Conservation (phyloP, 2,888 invertebrate species). For the Melikaiella ostensackeni region DNA sequence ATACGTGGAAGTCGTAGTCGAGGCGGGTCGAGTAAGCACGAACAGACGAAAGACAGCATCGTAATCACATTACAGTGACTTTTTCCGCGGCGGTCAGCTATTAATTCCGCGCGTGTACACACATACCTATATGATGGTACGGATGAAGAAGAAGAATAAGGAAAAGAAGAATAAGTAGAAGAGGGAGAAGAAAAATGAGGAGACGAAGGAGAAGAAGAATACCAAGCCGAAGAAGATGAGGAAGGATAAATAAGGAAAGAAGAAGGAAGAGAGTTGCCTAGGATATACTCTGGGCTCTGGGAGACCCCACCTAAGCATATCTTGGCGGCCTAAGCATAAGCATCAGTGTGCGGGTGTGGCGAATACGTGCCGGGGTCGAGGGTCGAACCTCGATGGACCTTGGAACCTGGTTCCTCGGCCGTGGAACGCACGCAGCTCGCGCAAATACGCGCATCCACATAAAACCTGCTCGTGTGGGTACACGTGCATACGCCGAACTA, state of each 20-base stretch:
- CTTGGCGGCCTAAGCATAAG: conserved; percentile 65
- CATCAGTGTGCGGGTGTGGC: conserved; percentile 76
- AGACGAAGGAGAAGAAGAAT: conserved; percentile 50
- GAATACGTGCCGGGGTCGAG: conserved; percentile 76
- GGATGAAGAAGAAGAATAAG: conserved; percentile 43
- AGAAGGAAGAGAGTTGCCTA: conserved; percentile 44
- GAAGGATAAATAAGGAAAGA: conserved; percentile 39
- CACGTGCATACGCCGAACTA: neutral
- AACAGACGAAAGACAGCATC: conserved; percentile 71
- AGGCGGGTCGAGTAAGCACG: conserved; percentile 65
- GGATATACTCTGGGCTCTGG: conserved; percentile 18
- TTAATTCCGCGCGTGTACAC: conserved; percentile 73
- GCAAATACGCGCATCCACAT: conserved; percentile 49
- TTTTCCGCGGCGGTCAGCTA: conserved; percentile 72
- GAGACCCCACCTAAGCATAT: conserved; percentile 71
- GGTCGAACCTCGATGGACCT: conserved; percentile 72
- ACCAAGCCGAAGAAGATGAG: conserved; percentile 43
- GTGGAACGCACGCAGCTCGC: conserved; percentile 67
- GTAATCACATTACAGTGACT: conserved; percentile 74
- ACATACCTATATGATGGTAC: conserved; percentile 55
- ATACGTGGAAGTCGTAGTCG: conserved; percentile 58
- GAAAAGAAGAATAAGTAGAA: conserved; percentile 48
- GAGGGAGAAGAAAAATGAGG: conserved; percentile 37
- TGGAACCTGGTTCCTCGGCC: conserved; percentile 62
- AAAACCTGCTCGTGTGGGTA: conserved; percentile 40